Evolutionary conservation across 1,140 invertebrate species (phyloP).

Genomic region (Drosophila lacteicornis): DNA sequence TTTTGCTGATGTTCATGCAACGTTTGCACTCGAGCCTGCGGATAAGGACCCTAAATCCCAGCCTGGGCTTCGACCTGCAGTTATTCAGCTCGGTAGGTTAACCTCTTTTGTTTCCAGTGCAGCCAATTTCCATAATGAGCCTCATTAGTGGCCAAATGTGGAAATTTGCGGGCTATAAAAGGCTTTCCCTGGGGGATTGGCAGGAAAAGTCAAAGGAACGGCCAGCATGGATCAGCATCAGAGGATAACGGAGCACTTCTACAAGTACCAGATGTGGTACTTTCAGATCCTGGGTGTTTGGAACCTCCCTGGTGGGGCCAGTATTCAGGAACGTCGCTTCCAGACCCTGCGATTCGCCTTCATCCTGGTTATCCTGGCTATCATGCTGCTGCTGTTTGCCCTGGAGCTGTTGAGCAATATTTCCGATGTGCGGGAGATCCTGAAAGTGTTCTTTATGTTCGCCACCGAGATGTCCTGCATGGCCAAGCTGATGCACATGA

Average conservation of each 20-base stretch:
- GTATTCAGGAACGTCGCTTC: background rate
- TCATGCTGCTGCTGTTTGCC: slow-evolving; percentile 56
- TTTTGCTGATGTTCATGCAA: slow-evolving; percentile 69
- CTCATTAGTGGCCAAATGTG: slow-evolving; percentile 47
- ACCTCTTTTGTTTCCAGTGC: slow-evolving; percentile 37
- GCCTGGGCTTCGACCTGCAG: slow-evolving; percentile 60
- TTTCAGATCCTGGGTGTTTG: slow-evolving; percentile 59
- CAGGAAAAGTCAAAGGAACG: background rate
- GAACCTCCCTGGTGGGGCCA: slow-evolving; percentile 10
- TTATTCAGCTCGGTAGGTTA: slow-evolving; percentile 59
- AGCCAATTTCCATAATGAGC: slow-evolving; percentile 49
- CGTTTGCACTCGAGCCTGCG: slow-evolving; percentile 56
- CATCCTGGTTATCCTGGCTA: slow-evolving; percentile 39
- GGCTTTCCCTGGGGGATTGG: background rate
- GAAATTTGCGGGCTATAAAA: slow-evolving; percentile 46
- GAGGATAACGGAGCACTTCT: slow-evolving; percentile 39
- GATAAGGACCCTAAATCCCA: slow-evolving; percentile 69
- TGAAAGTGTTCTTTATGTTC: slow-evolving; percentile 75
- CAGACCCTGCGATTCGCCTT: slow-evolving; percentile 40
- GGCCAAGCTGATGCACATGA: slow-evolving; percentile 60
- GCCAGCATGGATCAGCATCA: slow-evolving; percentile 45
- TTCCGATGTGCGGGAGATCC: slow-evolving; percentile 51
- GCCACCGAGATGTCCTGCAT: slow-evolving; percentile 68
- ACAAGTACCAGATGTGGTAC: slow-evolving; percentile 64
- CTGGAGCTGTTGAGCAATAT: slow-evolving; percentile 53